Conservation (phyloP, 2,888 invertebrate species). For the Lacanobia oleracea region DNA sequence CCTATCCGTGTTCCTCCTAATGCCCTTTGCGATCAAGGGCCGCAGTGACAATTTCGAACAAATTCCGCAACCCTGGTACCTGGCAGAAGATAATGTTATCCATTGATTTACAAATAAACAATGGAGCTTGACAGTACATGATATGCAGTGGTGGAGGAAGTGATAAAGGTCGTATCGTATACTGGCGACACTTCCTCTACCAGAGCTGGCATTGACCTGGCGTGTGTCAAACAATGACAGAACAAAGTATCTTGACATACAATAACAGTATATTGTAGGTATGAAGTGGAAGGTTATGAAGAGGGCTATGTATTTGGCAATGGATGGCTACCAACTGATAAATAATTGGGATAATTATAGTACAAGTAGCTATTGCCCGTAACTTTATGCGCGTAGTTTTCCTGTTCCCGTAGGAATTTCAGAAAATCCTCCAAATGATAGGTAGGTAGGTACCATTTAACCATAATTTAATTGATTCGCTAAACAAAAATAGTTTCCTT, state of each 20-base stretch:
- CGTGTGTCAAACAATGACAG: slow-evolving; percentile 28
- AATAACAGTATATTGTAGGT: slow-evolving; percentile 8
- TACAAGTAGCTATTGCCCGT: no score
- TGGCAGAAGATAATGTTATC: not conserved
- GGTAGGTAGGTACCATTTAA: no score
- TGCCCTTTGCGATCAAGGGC: no score
- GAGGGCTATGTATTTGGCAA: slow-evolving; percentile 3
- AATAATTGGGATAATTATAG: not conserved
- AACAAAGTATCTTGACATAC: slow-evolving; percentile 5
- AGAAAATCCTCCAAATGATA: no score
- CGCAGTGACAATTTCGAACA: no score
- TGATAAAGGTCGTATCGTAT: slow-evolving; percentile 58
- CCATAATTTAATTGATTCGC: no score
- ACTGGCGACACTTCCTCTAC: slow-evolving; percentile 39
- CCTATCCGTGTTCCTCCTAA: no score
- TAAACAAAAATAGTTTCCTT: no score
- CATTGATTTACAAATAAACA: slow-evolving; percentile 46
- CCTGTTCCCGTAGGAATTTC: no score
- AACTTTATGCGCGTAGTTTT: no score
- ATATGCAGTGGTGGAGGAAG: slow-evolving; percentile 46
- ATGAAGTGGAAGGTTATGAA: slow-evolving; percentile 7
- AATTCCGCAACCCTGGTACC: no score
- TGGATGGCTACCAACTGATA: not conserved
- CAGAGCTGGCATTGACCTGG: slow-evolving; percentile 53
- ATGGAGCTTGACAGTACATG: slow-evolving; percentile 18